Evolutionary conservation across 2,113 vertebrate species (phyloP).

Genomic region (Tapirus terrestris): DNA sequence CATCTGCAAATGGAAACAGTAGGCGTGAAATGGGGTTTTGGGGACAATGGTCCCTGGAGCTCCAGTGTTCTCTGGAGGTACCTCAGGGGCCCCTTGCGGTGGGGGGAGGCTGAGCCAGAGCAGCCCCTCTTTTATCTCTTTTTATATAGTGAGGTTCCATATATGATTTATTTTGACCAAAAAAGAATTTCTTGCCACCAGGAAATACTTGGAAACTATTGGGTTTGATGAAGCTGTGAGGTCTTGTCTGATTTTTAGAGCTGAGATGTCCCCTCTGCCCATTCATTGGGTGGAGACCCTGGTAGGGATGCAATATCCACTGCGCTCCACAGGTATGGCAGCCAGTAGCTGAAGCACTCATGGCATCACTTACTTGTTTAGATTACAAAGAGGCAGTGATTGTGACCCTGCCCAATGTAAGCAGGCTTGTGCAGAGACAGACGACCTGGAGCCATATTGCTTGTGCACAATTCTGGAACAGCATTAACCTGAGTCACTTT

Average conservation of each 20-base stretch:
- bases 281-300: not conserved
- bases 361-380: not conserved
- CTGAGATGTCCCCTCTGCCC: not conserved
- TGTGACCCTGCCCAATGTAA: not conserved
- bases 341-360: not conserved
- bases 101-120: rapidly evolving
- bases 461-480: not conserved
- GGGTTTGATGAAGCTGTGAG: not conserved
- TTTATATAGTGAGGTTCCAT: not conserved
- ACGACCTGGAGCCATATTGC: not conserved
- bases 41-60: not conserved
- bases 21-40: not conserved
- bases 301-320: not conserved
- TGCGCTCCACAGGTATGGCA: not conserved
- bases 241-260: not conserved
- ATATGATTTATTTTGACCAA: not conserved
- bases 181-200: not conserved
- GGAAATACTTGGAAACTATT: not conserved
- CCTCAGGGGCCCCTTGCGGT: not conserved
- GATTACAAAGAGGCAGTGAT: not conserved
- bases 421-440: not conserved
- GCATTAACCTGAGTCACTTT: conserved; percentile 35
- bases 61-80: not conserved
- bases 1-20: not conserved
- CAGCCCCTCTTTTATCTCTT: not conserved